These are phyloP conservation scores for Halichoeres trimaculatus DNA, from an alignment of 2,113 vertebrate genomes.

Conservation along the genomic window DNA sequence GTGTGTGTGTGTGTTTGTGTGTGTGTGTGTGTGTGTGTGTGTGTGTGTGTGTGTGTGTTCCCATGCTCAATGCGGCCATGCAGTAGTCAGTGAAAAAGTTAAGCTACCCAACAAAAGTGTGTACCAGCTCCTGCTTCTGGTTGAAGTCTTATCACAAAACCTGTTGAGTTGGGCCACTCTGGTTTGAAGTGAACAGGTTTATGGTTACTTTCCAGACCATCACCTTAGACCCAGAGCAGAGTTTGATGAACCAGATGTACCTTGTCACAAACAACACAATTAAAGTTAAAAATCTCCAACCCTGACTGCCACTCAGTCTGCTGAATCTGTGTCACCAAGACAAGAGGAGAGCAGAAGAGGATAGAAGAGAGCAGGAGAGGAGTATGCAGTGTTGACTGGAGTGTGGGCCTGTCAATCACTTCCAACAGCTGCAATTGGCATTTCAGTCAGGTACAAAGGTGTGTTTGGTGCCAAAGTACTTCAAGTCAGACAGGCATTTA, in stretches of 20 bases:
- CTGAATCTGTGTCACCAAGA: slow-evolving; percentile 37
- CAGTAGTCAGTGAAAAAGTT: no score
- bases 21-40: no score
- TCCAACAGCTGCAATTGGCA: slow-evolving; percentile 58
- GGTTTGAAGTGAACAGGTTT: no score
- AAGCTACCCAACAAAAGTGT: no score
- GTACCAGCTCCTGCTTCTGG: no score
- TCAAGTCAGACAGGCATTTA: slow-evolving; percentile 66
- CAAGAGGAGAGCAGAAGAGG: neutral
- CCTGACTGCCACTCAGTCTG: slow-evolving; percentile 45
- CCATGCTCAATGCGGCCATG: no score
- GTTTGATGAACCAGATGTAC: neutral
- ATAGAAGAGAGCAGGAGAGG: slow-evolving; percentile 27
- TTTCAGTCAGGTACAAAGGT: slow-evolving; percentile 70
- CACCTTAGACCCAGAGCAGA: neutral
- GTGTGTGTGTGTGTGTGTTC: no score
- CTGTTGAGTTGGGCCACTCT: no score
- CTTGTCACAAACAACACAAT: neutral
- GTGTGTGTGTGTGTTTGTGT: no score
- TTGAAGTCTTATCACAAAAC: no score
- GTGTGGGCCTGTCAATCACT: slow-evolving; percentile 66
- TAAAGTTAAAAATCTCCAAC: slow-evolving; percentile 11
- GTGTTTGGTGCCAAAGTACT: slow-evolving; percentile 67
- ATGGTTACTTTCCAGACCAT: neutral
- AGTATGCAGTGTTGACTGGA: slow-evolving; percentile 56